phyloP scores from a whole-genome alignment of 2,888 invertebrate genomes.

The Oasisia sp. region DNA sequence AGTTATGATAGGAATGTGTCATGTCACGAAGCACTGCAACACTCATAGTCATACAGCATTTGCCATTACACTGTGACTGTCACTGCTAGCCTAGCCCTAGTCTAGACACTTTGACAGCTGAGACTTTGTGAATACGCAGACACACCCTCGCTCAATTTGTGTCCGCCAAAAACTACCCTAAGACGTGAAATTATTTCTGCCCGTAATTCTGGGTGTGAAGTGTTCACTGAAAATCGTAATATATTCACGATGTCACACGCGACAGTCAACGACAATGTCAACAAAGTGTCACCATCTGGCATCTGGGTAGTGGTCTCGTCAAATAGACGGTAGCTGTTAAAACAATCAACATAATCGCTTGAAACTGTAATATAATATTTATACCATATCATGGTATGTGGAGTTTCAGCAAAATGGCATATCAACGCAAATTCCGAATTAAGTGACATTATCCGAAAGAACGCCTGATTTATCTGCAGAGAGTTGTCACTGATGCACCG shows the following conservation, averaged over 20 bases:
- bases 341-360: slow-evolving; percentile 17
- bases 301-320: neutral
- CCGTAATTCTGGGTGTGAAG: neutral
- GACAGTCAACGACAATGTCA: neutral
- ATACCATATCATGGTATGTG: neutral
- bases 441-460: slow-evolving; percentile 9
- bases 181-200: neutral
- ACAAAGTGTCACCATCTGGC: neutral
- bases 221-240: neutral
- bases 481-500: neutral
- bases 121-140: neutral
- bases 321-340: neutral
- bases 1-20: neutral
- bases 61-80: neutral
- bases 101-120: neutral
- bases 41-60: too few species aligned
- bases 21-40: neutral
- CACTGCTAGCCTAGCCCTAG: neutral
- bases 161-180: neutral
- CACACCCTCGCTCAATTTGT: neutral
- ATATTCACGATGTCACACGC: neutral
- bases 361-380: neutral
- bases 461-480: neutral
- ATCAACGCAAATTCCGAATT: neutral
- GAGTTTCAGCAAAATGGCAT: neutral